A percentile compares a stretch with the other conserved stretches of the same genome.
These are phyloP conservation scores for Rugalucina vietnamica DNA, from an alignment of 2,888 invertebrate species.

Conservation along the genomic window DNA sequence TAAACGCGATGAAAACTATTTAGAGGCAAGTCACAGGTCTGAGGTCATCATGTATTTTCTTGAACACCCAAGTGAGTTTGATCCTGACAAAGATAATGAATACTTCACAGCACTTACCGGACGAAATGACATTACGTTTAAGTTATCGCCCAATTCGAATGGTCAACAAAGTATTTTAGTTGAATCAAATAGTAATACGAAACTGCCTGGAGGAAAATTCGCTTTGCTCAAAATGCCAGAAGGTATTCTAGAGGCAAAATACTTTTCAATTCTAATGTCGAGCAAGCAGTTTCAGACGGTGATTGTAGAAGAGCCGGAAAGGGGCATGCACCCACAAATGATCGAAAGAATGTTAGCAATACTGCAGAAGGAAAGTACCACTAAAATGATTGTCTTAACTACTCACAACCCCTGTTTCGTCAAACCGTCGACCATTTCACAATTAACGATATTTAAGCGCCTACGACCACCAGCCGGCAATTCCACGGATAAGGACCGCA, in stretches of 20 bases:
- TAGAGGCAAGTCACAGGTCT: constrained; percentile 8
- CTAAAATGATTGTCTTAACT: constrained; percentile 31
- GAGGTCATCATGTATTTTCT: constrained; percentile 39
- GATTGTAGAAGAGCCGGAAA: constrained; percentile 47
- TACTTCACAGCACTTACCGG: background rate
- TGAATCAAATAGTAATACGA: no score
- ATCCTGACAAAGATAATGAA: background rate
- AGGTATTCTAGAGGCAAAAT: constrained; percentile 51
- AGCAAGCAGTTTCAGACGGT: constrained; percentile 35
- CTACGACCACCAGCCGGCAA: background rate
- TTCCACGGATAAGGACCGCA: no score
- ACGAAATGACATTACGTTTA: background rate
- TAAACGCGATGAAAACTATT: background rate
- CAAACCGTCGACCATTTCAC: background rate
- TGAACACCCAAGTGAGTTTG: background rate
- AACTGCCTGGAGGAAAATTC: background rate
- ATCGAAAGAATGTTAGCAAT: constrained; percentile 37
- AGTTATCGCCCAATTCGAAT: no score
- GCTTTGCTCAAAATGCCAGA: constrained; percentile 44
- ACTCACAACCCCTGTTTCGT: constrained; percentile 37
- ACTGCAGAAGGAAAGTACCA: background rate
- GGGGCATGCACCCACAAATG: constrained; percentile 62
- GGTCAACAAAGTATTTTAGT: no score
- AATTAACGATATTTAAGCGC: background rate
- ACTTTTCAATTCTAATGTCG: constrained; percentile 43